Evolutionary conservation across 2,113 vertebrate genomes (phyloP), one percentile per base, ranked within the genome.

Genomic region (Callithrix jacchus): DNA sequence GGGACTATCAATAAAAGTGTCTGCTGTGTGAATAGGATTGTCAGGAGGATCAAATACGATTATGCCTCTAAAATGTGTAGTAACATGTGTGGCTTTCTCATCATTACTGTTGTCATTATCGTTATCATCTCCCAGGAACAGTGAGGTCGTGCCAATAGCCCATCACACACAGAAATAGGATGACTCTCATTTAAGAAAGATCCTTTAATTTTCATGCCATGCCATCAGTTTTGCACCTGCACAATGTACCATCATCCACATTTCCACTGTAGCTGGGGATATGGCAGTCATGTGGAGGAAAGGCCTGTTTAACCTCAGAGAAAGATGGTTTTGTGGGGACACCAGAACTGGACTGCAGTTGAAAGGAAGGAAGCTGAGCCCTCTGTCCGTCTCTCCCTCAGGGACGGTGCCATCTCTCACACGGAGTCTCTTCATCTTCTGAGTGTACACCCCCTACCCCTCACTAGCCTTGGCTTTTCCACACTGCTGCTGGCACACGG

Each of bases 31-130:
- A 54, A 20, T 45, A 74, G 68, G 27, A 61, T 8, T 7, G 25
- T 20, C 8, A 3, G 23, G 68, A 32, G 49, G 35, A 64, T 82
- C 73, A 30, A 18, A 30, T 25, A 56, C 56, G 84, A 12, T 30
- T 18, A 6, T 2, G 8, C 40, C 25, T 17, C 2, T 54, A 8
- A 49, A n/a, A 54, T 0, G 2, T 14, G 23, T 12, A 25, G 18
- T 30, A 8, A 5, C 40, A 20, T 76, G 58, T 56, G 49, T 23
- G 56, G 42, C 56, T 47, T 40, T 92, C 10, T 25, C 27, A 6
- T 21, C 49, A 7, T 18, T 42, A 27, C 18, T 76, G 54, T 23
- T 37, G n/a, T 82, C 52, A 30, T 58, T 87, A 8, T 68, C 27
- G n/a, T 68, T 21, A 7, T 49, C 35, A 40, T 71, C 81, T 64